Conservation (phyloP, 2,888 invertebrate species). For the Acholoe squamosa region DNA sequence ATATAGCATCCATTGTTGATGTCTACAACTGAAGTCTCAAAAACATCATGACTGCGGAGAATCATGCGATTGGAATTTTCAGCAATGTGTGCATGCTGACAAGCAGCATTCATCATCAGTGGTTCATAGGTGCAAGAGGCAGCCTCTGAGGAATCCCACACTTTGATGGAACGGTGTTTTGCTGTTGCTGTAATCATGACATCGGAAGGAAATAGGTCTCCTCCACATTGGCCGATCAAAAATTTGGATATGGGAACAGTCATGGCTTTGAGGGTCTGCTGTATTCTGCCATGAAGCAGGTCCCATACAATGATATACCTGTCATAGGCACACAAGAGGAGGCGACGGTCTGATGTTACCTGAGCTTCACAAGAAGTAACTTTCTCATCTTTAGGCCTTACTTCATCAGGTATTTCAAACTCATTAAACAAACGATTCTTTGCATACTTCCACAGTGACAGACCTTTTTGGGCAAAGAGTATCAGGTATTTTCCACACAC, state of each 20-base stretch:
- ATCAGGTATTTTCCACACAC: neutral
- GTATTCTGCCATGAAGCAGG: neutral
- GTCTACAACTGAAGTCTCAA: constrained; percentile 71
- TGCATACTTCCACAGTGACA: constrained; percentile 48
- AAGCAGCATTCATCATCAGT: constrained; percentile 70
- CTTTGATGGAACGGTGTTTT: constrained; percentile 4
- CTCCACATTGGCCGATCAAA: constrained; percentile 27
- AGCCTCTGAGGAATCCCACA: constrained; percentile 48
- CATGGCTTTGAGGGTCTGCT: neutral
- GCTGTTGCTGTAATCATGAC: constrained; percentile 2
- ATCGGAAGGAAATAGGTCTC: constrained; percentile 62
- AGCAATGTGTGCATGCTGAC: constrained; percentile 69
- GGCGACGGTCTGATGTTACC: neutral
- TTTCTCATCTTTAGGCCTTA: constrained; percentile 11
- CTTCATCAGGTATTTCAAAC: constrained; percentile 5
- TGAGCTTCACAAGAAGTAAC: neutral
- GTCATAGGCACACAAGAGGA: constrained; percentile 58
- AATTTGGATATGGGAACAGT: neutral
- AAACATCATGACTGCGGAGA: constrained; percentile 69
- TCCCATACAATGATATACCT: constrained; percentile 52
- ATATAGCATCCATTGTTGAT: constrained; percentile 67
- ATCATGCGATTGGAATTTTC: constrained; percentile 68
- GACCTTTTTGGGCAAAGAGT: neutral
- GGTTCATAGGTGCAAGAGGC: constrained; percentile 67
- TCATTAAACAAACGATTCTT: neutral